Evolutionary conservation across 2,113 vertebrate species (phyloP).

Genomic region (Lepus americanus): DNA sequence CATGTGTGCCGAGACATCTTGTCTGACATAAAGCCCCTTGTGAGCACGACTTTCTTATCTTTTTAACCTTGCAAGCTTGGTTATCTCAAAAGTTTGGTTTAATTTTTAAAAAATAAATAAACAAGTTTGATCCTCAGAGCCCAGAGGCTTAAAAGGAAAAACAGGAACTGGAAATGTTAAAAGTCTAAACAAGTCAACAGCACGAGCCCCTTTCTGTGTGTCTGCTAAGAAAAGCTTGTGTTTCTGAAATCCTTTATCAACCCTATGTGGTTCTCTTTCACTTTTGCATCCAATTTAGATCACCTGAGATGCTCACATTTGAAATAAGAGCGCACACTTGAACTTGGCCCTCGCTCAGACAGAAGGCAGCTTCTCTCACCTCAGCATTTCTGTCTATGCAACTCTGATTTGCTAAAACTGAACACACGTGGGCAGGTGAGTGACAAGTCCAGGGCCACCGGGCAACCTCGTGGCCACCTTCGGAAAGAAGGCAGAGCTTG

Average conservation of each 20-base stretch:
- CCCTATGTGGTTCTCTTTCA: background rate
- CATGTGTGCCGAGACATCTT: background rate
- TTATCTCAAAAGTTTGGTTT: constrained; percentile 71
- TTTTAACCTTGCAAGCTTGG: constrained; percentile 4
- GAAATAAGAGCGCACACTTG: background rate
- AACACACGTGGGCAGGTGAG: background rate
- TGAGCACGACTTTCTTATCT: background rate
- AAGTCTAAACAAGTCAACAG: constrained; percentile 81
- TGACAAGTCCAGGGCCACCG: background rate
- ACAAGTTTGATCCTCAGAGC: constrained; percentile 79
- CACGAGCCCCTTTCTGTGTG: background rate
- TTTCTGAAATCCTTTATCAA: background rate
- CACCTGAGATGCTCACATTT: background rate
- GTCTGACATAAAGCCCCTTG: background rate
- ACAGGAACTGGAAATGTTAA: constrained; percentile 83
- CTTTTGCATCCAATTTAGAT: background rate
- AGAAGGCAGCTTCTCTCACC: background rate
- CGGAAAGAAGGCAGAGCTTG: background rate
- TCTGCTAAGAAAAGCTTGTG: background rate
- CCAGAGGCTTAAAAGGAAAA: constrained; percentile 74
- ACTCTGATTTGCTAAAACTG: background rate
- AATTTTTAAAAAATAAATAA: constrained; percentile 68
- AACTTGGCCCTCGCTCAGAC: background rate
- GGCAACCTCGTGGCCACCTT: background rate
- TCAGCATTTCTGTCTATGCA: background rate